Evolutionary conservation across 2,888 invertebrate genomes (phyloP), one percentile per base, ranked within the genome.

Genomic region (Smittia sp.): DNA sequence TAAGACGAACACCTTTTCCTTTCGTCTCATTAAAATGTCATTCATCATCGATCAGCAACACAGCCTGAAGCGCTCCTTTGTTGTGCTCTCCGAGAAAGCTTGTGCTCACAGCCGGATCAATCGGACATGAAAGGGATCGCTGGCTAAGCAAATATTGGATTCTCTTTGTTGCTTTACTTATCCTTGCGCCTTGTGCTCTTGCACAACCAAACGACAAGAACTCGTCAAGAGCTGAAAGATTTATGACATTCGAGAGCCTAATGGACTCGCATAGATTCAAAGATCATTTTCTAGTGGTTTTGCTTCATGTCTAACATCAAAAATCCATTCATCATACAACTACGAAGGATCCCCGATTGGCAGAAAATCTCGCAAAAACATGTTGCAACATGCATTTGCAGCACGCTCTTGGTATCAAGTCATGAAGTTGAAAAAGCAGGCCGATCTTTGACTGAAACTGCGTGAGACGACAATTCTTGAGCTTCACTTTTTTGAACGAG

Each of bases 1-100:
- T 68, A 46, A 68, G 68, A 68, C 22, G 54, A 54, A 70, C 69
- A 70, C 69, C 69, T 70, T 70, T 70, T 52, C 27, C 46, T 52
- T 58, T 58, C 54, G 69, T 27, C 69, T 70, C 69, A 70, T 70
- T 70, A 70, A 52, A 70, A 54, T 70, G 69, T 70, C 69, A 70
- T 70, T 70, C 69, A 70, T 70, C 69, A 70, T 70, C 69, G 69
- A 70, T 70, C 69, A 70, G 69, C 41, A 52, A 54, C 54, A 54
- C 25, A 54, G 54, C 54, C 41, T 52, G 52, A 70, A 25, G 69
- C 22, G n/a, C 1, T 63, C 3, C 20, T 22, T 27, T 27, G n/a
- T 52, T 18, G 18, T 18, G n/a, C 58, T 7, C 22, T 22, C 58
- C 6, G 13, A 32, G 32, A 70, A 70, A 70, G 32, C 69, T 70